Conservation (phyloP, 2,888 invertebrate species). For the Torymus texanus region DNA sequence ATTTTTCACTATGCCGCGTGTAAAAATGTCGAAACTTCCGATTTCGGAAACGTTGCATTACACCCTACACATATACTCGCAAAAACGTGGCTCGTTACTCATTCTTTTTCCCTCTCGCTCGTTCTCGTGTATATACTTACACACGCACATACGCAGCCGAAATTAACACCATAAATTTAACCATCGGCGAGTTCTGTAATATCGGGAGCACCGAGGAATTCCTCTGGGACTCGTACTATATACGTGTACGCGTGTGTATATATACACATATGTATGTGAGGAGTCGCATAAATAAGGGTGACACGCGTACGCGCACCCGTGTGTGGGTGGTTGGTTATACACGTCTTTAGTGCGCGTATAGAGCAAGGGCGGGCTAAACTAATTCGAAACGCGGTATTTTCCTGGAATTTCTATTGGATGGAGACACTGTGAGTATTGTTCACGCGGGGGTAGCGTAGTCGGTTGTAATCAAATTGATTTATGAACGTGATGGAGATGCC, state of each 20-base stretch:
- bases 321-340: no score
- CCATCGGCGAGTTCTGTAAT: conserved; percentile 23
- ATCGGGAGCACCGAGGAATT: conserved; percentile 19
- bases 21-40: conserved; percentile 30
- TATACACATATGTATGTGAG: neutral
- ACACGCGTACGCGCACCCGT: neutral
- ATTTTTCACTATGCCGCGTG: neutral
- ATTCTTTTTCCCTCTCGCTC: neutral
- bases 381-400: neutral
- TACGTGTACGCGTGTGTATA: no score
- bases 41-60: conserved; percentile 15
- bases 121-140: neutral
- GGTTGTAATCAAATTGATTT: no score
- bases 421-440: no score
- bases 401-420: no score
- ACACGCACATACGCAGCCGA: neutral
- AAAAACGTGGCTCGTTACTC: neutral
- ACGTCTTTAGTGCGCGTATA: neutral
- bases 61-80: neutral
- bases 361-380: neutral
- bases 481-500: no score
- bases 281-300: conserved; percentile 27
- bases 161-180: conserved; percentile 44
- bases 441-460: no score
- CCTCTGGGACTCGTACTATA: conserved; percentile 7